Base-by-base conservation (phyloP, 2,113 vertebrate species). In the Nesogale talazaci region DNA sequence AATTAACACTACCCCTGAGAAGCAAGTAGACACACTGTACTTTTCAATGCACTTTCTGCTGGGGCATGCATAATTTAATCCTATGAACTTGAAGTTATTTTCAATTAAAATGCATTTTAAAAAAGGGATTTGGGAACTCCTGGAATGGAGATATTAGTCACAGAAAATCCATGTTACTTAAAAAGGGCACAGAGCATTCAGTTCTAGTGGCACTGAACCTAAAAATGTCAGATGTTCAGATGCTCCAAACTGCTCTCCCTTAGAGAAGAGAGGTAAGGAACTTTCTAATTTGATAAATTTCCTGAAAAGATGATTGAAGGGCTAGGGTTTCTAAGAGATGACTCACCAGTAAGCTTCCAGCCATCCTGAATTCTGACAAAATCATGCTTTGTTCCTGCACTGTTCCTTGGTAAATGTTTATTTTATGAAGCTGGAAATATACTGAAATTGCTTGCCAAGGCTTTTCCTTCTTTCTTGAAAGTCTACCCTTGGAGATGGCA, bases 391-490 rank as follows among this genome's bases (percentile, higher is more conserved):
- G 31, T 67, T 63, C 87, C 75, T 86, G 86, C 0, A 61, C 42
- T 11, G 80, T 92, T 94, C 77, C 93, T 40, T 81, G 38, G 59
- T 75, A 81, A 90, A 97, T 97, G 94, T 96, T 96, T 97, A 93
- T 97, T 97, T 97, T 90, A 97, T 96, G 96, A 97, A 80, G 90
- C 29, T 97, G 95, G 97, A 97, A 97, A 96, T 93, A 93, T 89
- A 83, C 88, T n/a, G 86, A 72, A 63, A 92, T 76, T 84, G 34
- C 69, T 88, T 96, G 95, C 95, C 95, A 96, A 96, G 94, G 46
- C 56, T 93, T 95, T 95, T 78, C 91, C 90, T 95, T 6, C 94
- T 95, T 96, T 94, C 96, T 92, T 97, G 97, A 96, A 97, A 97
- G 82, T 93, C 93, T 96, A 96, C 79, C 95, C 95, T 86, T 78